These are phyloP conservation scores for Drosophila suzukii DNA, from an alignment of 1,140 invertebrate genomes.

Conservation along the genomic window DNA sequence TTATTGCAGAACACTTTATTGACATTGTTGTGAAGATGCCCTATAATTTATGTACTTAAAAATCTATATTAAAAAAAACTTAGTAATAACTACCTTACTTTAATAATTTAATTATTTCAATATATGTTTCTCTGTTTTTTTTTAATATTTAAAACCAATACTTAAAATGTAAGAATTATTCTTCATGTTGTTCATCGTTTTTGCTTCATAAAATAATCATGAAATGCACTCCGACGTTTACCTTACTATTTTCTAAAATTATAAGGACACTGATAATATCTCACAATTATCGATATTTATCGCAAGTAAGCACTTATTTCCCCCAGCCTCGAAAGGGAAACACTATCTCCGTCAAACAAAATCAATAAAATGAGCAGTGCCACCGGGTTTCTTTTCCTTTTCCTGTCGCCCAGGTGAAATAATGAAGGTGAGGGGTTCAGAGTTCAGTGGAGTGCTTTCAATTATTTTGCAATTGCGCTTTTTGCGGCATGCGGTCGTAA, in stretches of 20 bases:
- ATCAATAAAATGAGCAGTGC: slow-evolving; percentile 45
- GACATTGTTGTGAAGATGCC: not conserved
- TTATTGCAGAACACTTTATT: not conserved
- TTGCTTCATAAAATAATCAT: too few relatives aligned
- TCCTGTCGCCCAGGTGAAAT: slow-evolving; percentile 22
- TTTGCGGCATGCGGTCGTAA: slow-evolving; percentile 48
- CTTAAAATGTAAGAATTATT: too few relatives aligned
- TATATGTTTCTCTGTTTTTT: too few relatives aligned
- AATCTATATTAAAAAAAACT: too few relatives aligned
- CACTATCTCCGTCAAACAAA: slow-evolving; percentile 31
- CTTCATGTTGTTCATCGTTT: too few relatives aligned
- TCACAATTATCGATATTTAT: slow-evolving; percentile 11
- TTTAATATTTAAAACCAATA: too few relatives aligned
- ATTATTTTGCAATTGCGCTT: slow-evolving; percentile 59
- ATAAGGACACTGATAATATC: not conserved
- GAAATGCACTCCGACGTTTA: too few relatives aligned
- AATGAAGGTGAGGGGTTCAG: not conserved
- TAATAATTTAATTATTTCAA: too few relatives aligned
- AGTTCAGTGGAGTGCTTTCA: slow-evolving; percentile 51
- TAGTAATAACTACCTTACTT: too few relatives aligned
- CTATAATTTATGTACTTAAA: too few relatives aligned
- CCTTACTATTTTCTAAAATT: not conserved
- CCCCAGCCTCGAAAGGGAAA: not conserved
- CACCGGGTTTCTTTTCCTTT: slow-evolving; percentile 18
- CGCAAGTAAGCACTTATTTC: slow-evolving; percentile 3